These are phyloP conservation scores for Campylorhamphus procurvoides DNA, from an alignment of 2,113 vertebrate species.

Conservation along the genomic window DNA sequence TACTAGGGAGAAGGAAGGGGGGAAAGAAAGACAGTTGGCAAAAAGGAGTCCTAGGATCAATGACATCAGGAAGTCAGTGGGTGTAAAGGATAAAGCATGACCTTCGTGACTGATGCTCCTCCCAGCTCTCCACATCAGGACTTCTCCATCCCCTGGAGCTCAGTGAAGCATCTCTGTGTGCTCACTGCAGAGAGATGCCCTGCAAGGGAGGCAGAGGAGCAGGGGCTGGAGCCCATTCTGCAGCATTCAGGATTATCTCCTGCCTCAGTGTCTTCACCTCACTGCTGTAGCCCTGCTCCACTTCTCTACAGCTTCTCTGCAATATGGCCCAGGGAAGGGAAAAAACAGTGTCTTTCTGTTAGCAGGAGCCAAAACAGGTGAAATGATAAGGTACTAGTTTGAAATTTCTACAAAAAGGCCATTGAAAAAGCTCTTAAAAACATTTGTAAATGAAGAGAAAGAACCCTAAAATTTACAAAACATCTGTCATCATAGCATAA, in stretches of 20 bases:
- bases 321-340: rapidly evolving
- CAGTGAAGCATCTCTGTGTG: rapidly evolving
- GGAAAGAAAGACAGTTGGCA: background rate
- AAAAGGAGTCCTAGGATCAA: background rate
- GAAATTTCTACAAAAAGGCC: background rate
- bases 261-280: background rate
- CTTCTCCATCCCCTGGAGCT: background rate
- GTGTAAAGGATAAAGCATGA: background rate
- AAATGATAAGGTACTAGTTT: background rate
- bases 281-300: background rate
- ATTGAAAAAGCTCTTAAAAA: background rate
- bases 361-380: background rate
- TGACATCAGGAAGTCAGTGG: rapidly evolving
- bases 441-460: background rate
- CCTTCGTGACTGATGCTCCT: background rate
- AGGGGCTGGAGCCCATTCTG: background rate
- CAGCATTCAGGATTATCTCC: background rate
- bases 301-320: background rate
- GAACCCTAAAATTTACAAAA: background rate
- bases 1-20: background rate
- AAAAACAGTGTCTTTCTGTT: background rate
- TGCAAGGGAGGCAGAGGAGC: background rate
- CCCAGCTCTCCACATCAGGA: background rate
- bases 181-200: background rate
- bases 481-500: background rate